These are phyloP conservation scores for Sylvietta virens DNA, from an alignment of 2,113 vertebrate species.

Conservation along the genomic window DNA sequence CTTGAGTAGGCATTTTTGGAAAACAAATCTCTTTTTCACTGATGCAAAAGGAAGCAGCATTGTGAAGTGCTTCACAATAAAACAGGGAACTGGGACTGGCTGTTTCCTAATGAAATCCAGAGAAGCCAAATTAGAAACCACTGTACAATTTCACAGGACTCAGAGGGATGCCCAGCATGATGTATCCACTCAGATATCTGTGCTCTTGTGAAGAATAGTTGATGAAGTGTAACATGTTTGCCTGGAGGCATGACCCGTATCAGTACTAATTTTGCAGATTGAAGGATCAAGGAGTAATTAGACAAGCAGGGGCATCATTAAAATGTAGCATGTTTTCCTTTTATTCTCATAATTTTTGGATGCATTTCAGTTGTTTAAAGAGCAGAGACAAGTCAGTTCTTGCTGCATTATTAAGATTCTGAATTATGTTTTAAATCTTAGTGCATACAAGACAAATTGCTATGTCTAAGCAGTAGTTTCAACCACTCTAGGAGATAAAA, in stretches of 20 bases:
- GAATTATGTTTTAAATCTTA: constrained; percentile 7
- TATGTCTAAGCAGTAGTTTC: background rate
- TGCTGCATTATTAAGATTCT: constrained; percentile 25
- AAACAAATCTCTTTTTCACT: background rate
- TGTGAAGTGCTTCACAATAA: background rate
- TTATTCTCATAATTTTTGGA: constrained; percentile 44
- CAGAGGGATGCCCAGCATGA: background rate
- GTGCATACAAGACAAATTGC: background rate
- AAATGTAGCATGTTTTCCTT: background rate
- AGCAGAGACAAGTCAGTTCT: background rate
- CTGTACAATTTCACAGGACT: background rate
- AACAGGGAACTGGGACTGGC: background rate
- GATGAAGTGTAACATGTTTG: background rate
- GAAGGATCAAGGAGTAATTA: constrained; percentile 27
- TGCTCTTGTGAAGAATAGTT: background rate
- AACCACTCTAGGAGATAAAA: background rate
- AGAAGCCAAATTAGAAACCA: background rate
- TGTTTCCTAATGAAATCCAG: background rate
- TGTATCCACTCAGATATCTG: background rate
- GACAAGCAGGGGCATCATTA: background rate
- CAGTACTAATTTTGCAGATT: constrained; percentile 27
- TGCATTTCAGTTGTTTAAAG: background rate
- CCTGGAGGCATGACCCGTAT: background rate
- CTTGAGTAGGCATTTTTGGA: background rate
- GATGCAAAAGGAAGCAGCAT: background rate